Evolutionary conservation across 1,140 invertebrate genomes (phyloP).

Genomic region (Galendromus occidentalis): DNA sequence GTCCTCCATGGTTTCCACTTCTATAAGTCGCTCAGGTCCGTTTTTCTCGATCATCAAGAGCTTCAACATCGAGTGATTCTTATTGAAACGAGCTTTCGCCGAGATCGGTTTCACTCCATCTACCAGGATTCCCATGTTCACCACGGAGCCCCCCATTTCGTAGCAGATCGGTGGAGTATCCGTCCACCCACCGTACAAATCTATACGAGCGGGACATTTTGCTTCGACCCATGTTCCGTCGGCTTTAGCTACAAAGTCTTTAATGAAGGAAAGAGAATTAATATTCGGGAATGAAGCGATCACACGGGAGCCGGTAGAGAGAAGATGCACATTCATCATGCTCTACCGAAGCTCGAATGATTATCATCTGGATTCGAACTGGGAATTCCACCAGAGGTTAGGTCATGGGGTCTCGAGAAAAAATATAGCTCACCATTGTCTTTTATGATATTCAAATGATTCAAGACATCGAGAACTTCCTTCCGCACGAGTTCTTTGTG

Average conservation of each 20-base stretch:
- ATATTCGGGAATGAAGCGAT: too few relatives aligned
- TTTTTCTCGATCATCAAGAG: slow-evolving; percentile 22
- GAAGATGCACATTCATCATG: too few relatives aligned
- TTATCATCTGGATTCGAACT: too few relatives aligned
- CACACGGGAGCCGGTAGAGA: too few relatives aligned
- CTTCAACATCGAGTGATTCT: slow-evolving; percentile 18
- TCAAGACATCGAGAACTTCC: neutral
- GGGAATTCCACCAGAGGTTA: too few relatives aligned
- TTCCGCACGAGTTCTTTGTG: neutral
- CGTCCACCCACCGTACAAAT: slow-evolving; percentile 35
- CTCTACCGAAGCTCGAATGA: too few relatives aligned
- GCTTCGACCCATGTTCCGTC: slow-evolving; percentile 28
- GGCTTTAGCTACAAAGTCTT: neutral
- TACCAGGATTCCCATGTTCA: slow-evolving; percentile 22
- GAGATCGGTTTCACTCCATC: slow-evolving; percentile 21
- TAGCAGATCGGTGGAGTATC: slow-evolving; percentile 38
- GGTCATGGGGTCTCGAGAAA: too few relatives aligned
- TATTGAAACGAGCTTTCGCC: neutral
- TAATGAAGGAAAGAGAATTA: neutral
- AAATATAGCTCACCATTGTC: neutral
- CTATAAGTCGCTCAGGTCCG: neutral
- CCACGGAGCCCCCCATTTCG: slow-evolving; percentile 34
- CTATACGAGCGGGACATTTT: slow-evolving; percentile 34
- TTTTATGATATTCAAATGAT: neutral
- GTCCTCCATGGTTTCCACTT: neutral